Evolutionary conservation across 2,888 invertebrate species (phyloP), one percentile per base, ranked within the genome.

Genomic region (Notodromas monacha): DNA sequence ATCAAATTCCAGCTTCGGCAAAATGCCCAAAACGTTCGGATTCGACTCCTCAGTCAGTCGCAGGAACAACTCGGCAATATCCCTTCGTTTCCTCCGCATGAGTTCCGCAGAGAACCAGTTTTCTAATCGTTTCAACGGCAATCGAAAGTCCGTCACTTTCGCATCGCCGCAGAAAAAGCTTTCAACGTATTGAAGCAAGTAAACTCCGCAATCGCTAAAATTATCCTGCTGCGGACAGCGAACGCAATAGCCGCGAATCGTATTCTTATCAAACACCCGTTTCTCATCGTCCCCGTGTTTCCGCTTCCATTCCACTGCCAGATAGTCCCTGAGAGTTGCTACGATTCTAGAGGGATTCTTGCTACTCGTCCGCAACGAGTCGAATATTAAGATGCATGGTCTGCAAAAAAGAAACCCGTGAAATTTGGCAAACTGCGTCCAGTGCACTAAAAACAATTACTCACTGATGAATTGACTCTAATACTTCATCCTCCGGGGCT

Each of bases 221-320:
- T 96, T 96, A 38, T 68, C 73, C 52, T 96, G 96, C 46, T 89
- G 84, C n/a, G 92, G 92, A 37, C 81, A 76, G 54, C 72, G 73
- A 1, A 77, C 76, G 42, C 65, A 66, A 38, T 66, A 64, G 4
- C 81, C 84, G 43, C 69, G 69, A 41, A 86, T 72, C 28, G 66
- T 68, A 40, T 68, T 65, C 46, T 70, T 76, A 38, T 65, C 67
- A 46, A 73, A 81, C 30, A n/a, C n/a, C n/a, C n/a, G n/a, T 35
- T 11, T 36, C 13, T n/a, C 12, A 38, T 57, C 61, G 29, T 50
- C 49, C n/a, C 59, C 58, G 2, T 60, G 49, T 55, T 37, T 37
- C 31, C 64, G 61, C 45, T 65, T 62, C 48, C 70, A 66, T 56
- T 79, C 79, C 44, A 74, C 68, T 31, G 70, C 70, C 32, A 81